Percentiles rank a stretch among this genome's conserved stretches.
phyloP scores from a whole-genome alignment of 1,140 invertebrate genomes.

The Drosophila virilis region DNA sequence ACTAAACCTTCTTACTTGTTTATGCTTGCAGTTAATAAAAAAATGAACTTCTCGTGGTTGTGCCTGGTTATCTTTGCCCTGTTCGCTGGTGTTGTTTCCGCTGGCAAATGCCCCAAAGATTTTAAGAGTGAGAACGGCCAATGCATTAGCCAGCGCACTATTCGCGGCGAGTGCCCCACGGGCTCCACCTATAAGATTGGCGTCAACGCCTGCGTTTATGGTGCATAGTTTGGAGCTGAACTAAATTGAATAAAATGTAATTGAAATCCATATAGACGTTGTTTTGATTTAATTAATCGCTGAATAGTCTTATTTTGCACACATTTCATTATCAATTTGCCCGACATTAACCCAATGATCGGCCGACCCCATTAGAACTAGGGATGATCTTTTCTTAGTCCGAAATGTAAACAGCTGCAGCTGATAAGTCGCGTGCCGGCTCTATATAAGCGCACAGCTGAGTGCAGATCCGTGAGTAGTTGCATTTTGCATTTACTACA shows the following conservation, averaged over 20 bases:
- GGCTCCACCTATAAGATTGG: slow-evolving; percentile 54
- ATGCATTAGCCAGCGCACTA: slow-evolving; percentile 52
- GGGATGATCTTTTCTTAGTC: slow-evolving; percentile 6
- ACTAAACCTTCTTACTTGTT: too few species aligned
- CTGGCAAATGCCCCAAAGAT: slow-evolving; percentile 45
- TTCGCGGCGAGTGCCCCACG: slow-evolving; percentile 66
- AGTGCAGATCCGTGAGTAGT: slow-evolving; percentile 37
- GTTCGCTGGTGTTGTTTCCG: slow-evolving; percentile 55
- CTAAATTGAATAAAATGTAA: slow-evolving; percentile 24
- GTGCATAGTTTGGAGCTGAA: not conserved
- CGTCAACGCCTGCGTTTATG: slow-evolving; percentile 69
- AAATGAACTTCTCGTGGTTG: slow-evolving; percentile 78
- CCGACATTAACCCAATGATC: slow-evolving; percentile 22
- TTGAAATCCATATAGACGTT: slow-evolving; percentile 4
- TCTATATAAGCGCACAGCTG: slow-evolving; percentile 47
- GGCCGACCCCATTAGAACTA: slow-evolving; percentile 12
- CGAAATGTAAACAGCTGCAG: slow-evolving; percentile 31
- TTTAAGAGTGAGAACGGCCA: slow-evolving; percentile 34
- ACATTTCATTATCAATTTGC: slow-evolving; percentile 33
- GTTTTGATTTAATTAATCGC: slow-evolving; percentile 12
- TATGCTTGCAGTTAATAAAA: not conserved
- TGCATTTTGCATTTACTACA: slow-evolving; percentile 39
- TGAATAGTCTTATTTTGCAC: not conserved
- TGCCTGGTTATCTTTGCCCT: slow-evolving; percentile 66
- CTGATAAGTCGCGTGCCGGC: slow-evolving; percentile 22